phyloP scores from a whole-genome alignment of 2,113 vertebrate species.

The Hemichromis elongatus region DNA sequence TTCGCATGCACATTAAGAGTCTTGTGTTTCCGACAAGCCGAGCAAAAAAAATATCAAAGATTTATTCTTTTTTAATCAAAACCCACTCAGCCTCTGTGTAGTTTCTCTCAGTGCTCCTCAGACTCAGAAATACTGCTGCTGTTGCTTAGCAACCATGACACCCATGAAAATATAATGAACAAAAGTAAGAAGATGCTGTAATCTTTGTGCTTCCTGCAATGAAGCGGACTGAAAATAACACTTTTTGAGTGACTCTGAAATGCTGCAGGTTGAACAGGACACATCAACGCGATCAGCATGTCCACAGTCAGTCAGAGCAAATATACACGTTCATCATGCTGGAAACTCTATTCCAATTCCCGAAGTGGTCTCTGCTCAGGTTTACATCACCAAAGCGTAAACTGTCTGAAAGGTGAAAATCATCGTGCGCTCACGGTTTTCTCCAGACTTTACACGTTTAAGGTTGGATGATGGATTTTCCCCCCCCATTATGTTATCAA shows the following conservation, averaged over 20 bases:
- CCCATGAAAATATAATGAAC: constrained; percentile 42
- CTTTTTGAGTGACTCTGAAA: not conserved
- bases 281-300: rapidly evolving
- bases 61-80: constrained; percentile 30
- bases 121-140: constrained; percentile 6
- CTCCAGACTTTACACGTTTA: not conserved
- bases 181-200: constrained; percentile 27
- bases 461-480: not conserved
- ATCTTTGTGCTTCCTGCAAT: constrained; percentile 12
- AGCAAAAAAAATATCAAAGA: constrained; percentile 22
- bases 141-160: constrained; percentile 56
- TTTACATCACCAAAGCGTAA: not conserved
- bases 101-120: not conserved
- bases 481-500: not conserved
- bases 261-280: not conserved
- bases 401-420: not conserved
- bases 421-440: rapidly evolving
- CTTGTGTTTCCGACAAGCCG: not conserved
- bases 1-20: not conserved
- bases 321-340: rapidly evolving
- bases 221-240: not conserved
- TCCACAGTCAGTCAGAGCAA: not conserved
- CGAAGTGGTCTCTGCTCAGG: not conserved
- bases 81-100: constrained; percentile 10
- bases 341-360: too few species aligned